Base-by-base conservation (phyloP, 2,797 vertebrate genomes). In the Karalla daura region DNA sequence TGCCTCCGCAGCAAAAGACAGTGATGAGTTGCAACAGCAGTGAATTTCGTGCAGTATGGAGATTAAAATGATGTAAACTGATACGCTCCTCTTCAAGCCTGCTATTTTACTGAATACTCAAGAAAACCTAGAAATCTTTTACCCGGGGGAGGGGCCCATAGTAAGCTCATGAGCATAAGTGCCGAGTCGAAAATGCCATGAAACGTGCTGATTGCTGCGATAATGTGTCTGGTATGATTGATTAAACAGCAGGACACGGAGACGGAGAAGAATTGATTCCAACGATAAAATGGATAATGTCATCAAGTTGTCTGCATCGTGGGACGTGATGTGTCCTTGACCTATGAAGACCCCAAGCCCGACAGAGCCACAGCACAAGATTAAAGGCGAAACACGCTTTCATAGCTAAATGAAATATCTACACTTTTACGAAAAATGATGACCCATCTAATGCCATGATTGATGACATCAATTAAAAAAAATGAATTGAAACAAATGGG, bases 181-280 rank as follows among this genome's bases (percentile, higher is more conserved):
- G 53, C 5, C 18, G 18, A 52, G 41, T 2, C 15, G 15, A 32
- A 46, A 61, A 52, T 32, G 12, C 12, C 9, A 18, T 44, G 35
- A 40, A 53, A 74, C 41, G 17, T 41, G 20, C 32, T 65, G 74
- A 81, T 75, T 56, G 41, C 43, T 54, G 30, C 27, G 50, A 21
- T 67, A 74, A 49, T 43, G 20, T 59, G 65, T 63, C 76, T 62
- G 12, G 12, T 46, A 36, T 79, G 83, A 85, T 77, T 77, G 80
- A 73, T 84, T 79, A 70, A 51, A 76, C 30, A n/a, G 10, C 15
- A 28, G 41, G 62, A 37, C 30, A 44, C 18, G 5, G 18, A 45
- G 49, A 36, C 27, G 25, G 45, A 55, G 43, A 59, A 63, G 32
- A 58, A 75, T 62, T 74, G 7, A 58, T 74, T 76, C 0, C 8